These are phyloP conservation scores for Tetramorium bicarinatum DNA, from an alignment of 2,888 invertebrate genomes.

Conservation along the genomic window DNA sequence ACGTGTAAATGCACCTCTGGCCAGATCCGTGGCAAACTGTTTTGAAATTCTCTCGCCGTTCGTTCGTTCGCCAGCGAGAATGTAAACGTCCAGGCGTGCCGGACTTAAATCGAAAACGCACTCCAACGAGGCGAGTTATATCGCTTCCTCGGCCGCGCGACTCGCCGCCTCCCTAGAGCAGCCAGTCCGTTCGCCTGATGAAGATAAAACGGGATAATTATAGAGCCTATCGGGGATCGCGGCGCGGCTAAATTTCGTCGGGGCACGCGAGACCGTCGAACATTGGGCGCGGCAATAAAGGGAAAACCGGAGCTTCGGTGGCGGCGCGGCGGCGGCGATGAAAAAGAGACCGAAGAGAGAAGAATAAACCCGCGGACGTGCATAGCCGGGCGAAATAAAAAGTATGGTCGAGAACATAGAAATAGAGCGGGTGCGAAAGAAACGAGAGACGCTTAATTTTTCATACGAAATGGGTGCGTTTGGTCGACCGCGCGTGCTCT, in stretches of 20 bases:
- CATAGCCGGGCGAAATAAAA: constrained; percentile 47
- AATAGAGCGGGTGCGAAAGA: constrained; percentile 44
- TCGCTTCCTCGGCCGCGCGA: constrained; percentile 69
- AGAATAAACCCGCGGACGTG: constrained; percentile 64
- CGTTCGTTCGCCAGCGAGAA: constrained; percentile 12
- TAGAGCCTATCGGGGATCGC: constrained; percentile 84
- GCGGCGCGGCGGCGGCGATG: constrained; percentile 13
- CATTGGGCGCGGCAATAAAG: constrained; percentile 79
- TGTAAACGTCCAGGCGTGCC: constrained; percentile 57
- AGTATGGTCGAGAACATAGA: constrained; percentile 42
- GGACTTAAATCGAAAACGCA: constrained; percentile 70
- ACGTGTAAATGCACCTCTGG: neutral
- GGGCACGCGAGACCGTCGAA: constrained; percentile 83
- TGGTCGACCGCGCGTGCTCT: constrained; percentile 64
- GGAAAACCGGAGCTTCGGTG: constrained; percentile 73
- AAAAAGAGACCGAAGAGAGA: constrained; percentile 50
- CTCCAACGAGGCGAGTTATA: constrained; percentile 63
- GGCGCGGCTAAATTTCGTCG: constrained; percentile 83
- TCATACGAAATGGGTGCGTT: constrained; percentile 73
- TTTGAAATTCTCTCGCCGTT: constrained; percentile 32
- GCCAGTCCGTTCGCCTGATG: constrained; percentile 77
- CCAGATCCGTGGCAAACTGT: neutral
- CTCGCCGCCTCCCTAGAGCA: constrained; percentile 64
- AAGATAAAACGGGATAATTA: constrained; percentile 86
- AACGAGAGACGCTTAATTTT: constrained; percentile 74